A percentile compares a stretch with the other conserved stretches of the same genome.
Conservation (phyloP, 1,140 invertebrate genomes). For the Trypoxylus dichotomus region DNA sequence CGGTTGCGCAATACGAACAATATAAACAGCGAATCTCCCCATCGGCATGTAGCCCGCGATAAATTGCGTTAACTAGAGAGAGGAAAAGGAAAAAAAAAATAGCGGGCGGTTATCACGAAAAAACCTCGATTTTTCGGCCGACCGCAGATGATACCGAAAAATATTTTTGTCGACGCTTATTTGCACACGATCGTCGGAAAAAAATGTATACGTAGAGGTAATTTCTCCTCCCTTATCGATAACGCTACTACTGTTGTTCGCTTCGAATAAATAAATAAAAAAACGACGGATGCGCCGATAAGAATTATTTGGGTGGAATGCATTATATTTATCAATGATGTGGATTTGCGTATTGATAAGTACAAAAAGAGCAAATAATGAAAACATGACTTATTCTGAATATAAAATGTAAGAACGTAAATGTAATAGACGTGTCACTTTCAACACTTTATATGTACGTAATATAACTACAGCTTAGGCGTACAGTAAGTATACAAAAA, state of each 20-base stretch:
- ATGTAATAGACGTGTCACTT: too few species aligned
- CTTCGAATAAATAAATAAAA: not conserved
- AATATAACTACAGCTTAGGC: too few species aligned
- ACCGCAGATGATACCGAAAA: slow-evolving; percentile 4
- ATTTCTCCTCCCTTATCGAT: not conserved
- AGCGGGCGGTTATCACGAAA: not conserved
- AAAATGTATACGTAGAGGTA: not conserved
- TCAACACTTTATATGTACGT: too few species aligned
- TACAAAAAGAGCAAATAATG: too few species aligned
- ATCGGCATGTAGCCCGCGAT: not conserved
- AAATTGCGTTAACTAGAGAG: not conserved
- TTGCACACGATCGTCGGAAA: not conserved
- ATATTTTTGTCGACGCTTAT: not conserved
- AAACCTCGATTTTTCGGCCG: not conserved
- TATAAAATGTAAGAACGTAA: too few species aligned
- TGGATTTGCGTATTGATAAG: not conserved
- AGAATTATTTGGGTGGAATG: not conserved
- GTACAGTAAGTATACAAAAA: too few species aligned
- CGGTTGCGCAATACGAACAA: not conserved
- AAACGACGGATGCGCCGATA: not conserved
- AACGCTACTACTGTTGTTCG: not conserved
- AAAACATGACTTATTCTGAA: too few species aligned
- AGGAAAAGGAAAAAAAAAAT: not conserved
- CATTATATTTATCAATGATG: not conserved
- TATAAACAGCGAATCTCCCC: not conserved